phyloP scores from a whole-genome alignment of 2,888 invertebrate genomes.

The Hesperia comma region DNA sequence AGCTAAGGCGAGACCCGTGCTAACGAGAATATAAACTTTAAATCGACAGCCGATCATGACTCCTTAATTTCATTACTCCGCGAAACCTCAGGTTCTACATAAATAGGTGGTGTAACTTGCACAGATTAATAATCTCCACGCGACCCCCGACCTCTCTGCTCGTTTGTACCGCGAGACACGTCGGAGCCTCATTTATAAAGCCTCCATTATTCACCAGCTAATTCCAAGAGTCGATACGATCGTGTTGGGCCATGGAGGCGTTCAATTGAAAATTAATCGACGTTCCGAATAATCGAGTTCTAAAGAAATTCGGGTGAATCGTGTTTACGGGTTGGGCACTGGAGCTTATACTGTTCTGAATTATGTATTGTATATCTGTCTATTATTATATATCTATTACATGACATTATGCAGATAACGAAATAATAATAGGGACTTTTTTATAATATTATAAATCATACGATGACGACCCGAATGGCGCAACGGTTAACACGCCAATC shows the following conservation, averaged over 20 bases:
- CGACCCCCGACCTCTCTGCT: slow-evolving; percentile 46
- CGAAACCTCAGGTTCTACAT: slow-evolving; percentile 2
- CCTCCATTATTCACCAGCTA: slow-evolving; percentile 51
- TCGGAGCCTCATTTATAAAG: slow-evolving; percentile 49
- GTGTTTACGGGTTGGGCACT: not conserved
- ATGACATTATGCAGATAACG: no score
- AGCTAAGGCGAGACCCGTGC: no score
- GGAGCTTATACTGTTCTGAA: no score
- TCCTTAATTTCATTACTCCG: not conserved
- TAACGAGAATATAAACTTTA: no score
- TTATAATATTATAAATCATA: no score
- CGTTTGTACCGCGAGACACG: slow-evolving; percentile 50
- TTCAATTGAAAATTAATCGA: slow-evolving; percentile 40
- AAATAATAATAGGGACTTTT: no score
- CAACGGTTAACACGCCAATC: no score
- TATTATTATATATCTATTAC: no score
- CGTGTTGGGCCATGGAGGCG: slow-evolving; percentile 23
- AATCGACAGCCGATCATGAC: not conserved
- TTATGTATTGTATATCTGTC: no score
- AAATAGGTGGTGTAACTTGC: slow-evolving; percentile 12
- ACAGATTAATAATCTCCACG: slow-evolving; percentile 50
- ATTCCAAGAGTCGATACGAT: slow-evolving; percentile 44
- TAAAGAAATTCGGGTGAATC: slow-evolving; percentile 10
- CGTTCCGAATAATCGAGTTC: slow-evolving; percentile 30
- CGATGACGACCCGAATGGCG: no score